These are phyloP conservation scores for Sinohyriopsis cumingii DNA, from an alignment of 2,888 invertebrate species.

Conservation along the genomic window DNA sequence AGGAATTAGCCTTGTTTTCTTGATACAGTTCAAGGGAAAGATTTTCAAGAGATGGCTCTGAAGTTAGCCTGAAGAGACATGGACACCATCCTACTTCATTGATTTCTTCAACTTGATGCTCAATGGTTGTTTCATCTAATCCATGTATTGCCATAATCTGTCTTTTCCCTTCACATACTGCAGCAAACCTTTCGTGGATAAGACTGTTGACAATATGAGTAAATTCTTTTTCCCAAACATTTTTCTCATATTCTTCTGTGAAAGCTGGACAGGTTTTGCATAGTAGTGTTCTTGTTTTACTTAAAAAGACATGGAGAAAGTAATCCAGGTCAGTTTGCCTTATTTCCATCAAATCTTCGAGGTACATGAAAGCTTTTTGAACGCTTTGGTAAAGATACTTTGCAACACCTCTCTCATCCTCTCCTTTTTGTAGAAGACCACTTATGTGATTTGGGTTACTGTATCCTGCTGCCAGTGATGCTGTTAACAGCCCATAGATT, in stretches of 20 bases:
- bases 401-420: too few species aligned
- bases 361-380: neutral
- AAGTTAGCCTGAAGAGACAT: constrained; percentile 18
- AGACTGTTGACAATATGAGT: constrained; percentile 2
- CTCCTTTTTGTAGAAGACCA: neutral
- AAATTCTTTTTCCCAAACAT: constrained; percentile 14
- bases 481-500: neutral
- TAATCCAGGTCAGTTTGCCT: constrained; percentile 1
- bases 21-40: constrained; percentile 18
- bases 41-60: constrained; percentile 5
- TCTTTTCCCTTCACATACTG: constrained; percentile 1
- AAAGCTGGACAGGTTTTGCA: neutral
- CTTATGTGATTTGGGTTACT: neutral
- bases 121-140: neutral
- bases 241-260: neutral
- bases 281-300: constrained; percentile 1
- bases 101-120: neutral
- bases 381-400: too few species aligned
- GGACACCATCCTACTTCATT: neutral
- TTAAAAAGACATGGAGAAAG: constrained; percentile 15
- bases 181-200: constrained; percentile 3
- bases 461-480: neutral
- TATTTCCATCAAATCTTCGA: constrained; percentile 5
- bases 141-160: neutral
- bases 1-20: neutral